Conservation (phyloP, 2,888 invertebrate species). For the Phlogophora meticulosa region DNA sequence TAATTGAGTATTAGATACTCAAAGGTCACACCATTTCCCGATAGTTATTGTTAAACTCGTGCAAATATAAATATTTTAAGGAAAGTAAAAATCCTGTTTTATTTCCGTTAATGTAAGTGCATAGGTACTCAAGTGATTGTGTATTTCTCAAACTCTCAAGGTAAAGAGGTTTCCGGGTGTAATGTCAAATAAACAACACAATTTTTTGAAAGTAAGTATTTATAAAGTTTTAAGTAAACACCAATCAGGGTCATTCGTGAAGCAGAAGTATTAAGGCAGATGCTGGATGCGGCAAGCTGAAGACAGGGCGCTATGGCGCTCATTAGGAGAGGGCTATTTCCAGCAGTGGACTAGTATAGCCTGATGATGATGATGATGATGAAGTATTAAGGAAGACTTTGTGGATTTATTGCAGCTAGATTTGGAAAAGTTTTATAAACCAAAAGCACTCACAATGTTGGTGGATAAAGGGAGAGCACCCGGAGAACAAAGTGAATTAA, state of each 20-base stretch:
- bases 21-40: neutral
- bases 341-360: no score
- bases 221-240: neutral
- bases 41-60: neutral
- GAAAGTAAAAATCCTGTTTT: neutral
- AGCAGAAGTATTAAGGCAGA: no score
- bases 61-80: constrained; percentile 12
- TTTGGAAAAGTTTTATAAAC: neutral
- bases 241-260: constrained; percentile 17
- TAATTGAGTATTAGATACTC: constrained; percentile 3
- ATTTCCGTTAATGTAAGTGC: constrained; percentile 11
- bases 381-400: no score
- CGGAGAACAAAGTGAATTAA: neutral
- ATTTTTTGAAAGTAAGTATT: constrained; percentile 34
- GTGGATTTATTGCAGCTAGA: neutral
- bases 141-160: constrained; percentile 36
- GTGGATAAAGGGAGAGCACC: no score
- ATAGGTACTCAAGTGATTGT: constrained; percentile 26
- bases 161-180: constrained; percentile 12
- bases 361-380: no score
- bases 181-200: neutral
- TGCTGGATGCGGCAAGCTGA: no score
- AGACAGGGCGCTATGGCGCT: no score
- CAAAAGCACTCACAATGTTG: neutral
- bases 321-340: no score